These are phyloP conservation scores for Cotesia chilonis DNA, from an alignment of 1,140 invertebrate genomes.

Conservation along the genomic window DNA sequence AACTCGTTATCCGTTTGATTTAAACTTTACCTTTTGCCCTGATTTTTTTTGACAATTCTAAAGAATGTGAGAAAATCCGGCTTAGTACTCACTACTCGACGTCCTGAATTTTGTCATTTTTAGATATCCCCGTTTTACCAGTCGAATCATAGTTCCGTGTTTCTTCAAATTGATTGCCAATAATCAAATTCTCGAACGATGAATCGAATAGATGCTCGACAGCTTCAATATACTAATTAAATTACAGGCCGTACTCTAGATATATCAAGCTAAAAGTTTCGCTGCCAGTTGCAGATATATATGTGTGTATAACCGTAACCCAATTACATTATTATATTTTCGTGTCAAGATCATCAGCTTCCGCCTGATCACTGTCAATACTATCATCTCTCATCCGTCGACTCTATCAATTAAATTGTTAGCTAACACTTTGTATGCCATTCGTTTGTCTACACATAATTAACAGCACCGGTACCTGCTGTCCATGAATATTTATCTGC, in stretches of 20 bases:
- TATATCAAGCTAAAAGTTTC: neutral
- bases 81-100: too few species aligned
- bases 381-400: neutral
- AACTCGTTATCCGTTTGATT: too few species aligned
- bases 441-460: too few species aligned
- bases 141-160: neutral
- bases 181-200: slow-evolving; percentile 45
- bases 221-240: slow-evolving; percentile 54
- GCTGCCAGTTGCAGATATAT: neutral
- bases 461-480: too few species aligned
- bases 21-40: too few species aligned
- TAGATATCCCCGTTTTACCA: neutral
- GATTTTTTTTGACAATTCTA: too few species aligned
- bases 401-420: slow-evolving; percentile 5
- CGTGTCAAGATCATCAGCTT: slow-evolving; percentile 1
- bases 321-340: too few species aligned
- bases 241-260: slow-evolving; percentile 39
- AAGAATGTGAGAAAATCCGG: too few species aligned
- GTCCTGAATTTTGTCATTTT: neutral
- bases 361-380: too few species aligned
- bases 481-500: neutral
- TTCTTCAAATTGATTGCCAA: slow-evolving; percentile 51
- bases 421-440: too few species aligned
- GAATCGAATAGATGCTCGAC: slow-evolving; percentile 43
- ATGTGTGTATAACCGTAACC: neutral